phyloP scores from a whole-genome alignment of 1,140 invertebrate species.

The Cylas formicarius region DNA sequence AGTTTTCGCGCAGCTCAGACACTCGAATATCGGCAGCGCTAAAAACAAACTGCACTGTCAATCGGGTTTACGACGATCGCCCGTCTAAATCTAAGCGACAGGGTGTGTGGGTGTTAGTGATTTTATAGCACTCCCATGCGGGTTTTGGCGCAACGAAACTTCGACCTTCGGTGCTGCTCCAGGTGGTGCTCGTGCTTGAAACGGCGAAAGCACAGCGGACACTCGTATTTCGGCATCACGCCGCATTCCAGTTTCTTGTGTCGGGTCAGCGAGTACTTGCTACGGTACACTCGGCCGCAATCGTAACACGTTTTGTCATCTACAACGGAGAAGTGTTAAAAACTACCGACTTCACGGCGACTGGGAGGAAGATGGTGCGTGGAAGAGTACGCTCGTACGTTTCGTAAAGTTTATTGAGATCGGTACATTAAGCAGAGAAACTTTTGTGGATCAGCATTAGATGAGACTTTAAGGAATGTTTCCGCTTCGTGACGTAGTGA shows the following conservation, averaged over 20 bases:
- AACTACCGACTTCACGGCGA: too few relatives aligned
- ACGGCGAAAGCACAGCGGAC: slow-evolving; percentile 31
- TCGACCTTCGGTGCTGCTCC: slow-evolving; percentile 26
- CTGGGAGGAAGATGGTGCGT: too few relatives aligned
- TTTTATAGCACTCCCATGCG: too few relatives aligned
- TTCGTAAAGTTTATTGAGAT: too few relatives aligned
- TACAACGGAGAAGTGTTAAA: too few relatives aligned
- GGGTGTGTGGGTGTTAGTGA: too few relatives aligned
- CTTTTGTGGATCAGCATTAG: slow-evolving; percentile 27
- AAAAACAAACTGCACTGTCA: too few relatives aligned
- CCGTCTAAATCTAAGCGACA: too few relatives aligned
- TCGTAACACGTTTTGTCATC: slow-evolving; percentile 16
- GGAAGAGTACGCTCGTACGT: too few relatives aligned
- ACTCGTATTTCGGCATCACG: slow-evolving; percentile 37
- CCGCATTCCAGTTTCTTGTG: slow-evolving; percentile 26
- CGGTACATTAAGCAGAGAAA: too few relatives aligned
- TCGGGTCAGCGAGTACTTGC: slow-evolving; percentile 21
- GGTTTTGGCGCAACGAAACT: slow-evolving; percentile 25
- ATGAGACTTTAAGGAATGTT: slow-evolving; percentile 48
- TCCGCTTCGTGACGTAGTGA: slow-evolving; percentile 50
- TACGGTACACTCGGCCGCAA: slow-evolving; percentile 22
- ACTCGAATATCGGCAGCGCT: slow-evolving; percentile 8
- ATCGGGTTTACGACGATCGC: too few relatives aligned
- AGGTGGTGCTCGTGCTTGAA: slow-evolving; percentile 31
- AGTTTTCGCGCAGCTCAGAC: slow-evolving; percentile 10